phyloP scores from a whole-genome alignment of 2,113 vertebrate genomes.

The Chrysochloris asiatica region DNA sequence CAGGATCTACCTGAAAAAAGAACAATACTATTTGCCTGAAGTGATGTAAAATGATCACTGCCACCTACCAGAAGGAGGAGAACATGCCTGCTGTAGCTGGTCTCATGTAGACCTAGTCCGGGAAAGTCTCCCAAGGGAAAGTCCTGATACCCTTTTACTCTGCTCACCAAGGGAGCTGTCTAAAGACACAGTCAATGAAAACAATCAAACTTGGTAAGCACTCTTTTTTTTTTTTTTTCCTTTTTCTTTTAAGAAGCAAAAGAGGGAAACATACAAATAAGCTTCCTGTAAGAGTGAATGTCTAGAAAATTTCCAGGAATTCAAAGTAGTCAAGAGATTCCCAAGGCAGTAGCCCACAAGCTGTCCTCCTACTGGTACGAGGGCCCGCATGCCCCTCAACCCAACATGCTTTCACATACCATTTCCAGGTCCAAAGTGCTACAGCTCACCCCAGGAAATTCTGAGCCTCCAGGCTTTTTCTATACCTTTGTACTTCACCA shows the following conservation, averaged over 20 bases:
- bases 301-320: conserved; percentile 31
- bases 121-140: neutral
- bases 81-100: neutral
- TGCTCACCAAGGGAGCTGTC: neutral
- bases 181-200: conserved; percentile 26
- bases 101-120: neutral
- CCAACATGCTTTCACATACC: neutral
- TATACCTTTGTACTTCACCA: neutral
- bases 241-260: neutral
- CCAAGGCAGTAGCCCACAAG: neutral
- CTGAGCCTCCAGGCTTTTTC: neutral
- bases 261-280: conserved; percentile 10
- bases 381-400: neutral
- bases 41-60: neutral
- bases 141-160: neutral
- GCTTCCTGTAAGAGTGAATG: neutral
- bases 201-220: conserved; percentile 19
- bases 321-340: conserved; percentile 24
- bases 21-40: conserved; percentile 10
- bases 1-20: neutral
- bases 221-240: no score
- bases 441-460: neutral
- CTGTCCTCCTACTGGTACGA: neutral
- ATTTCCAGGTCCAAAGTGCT: neutral
- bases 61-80: neutral